These are phyloP conservation scores for Phthorimaea operculella DNA, from an alignment of 1,140 invertebrate species.

Conservation along the genomic window DNA sequence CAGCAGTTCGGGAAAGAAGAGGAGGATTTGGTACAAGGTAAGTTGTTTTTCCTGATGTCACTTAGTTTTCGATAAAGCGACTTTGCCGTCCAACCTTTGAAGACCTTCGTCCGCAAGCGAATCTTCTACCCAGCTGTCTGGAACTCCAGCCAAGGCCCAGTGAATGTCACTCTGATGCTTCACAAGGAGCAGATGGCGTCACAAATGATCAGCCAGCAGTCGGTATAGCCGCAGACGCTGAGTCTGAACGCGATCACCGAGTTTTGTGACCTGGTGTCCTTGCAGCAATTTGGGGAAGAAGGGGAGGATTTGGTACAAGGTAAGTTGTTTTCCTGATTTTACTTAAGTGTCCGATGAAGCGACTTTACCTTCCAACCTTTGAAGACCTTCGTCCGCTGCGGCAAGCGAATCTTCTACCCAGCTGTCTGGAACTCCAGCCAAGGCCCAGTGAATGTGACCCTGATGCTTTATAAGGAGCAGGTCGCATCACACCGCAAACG, in stretches of 20 bases:
- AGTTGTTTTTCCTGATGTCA: background rate
- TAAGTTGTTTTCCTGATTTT: constrained; percentile 24
- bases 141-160: constrained; percentile 67
- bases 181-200: constrained; percentile 73
- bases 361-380: constrained; percentile 73
- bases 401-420: constrained; percentile 76
- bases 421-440: constrained; percentile 73
- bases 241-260: constrained; percentile 79
- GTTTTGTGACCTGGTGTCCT: constrained; percentile 80
- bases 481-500: constrained; percentile 68
- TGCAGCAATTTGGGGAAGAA: constrained; percentile 70
- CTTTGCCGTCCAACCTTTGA: constrained; percentile 69
- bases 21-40: constrained; percentile 74
- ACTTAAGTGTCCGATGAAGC: constrained; percentile 71
- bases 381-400: constrained; percentile 69
- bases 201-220: constrained; percentile 65
- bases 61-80: constrained; percentile 75
- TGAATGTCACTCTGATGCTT: constrained; percentile 78
- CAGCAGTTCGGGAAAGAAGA: constrained; percentile 70
- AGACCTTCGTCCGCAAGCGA: constrained; percentile 69
- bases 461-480: constrained; percentile 77
- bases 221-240: constrained; percentile 67
- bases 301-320: constrained; percentile 73
- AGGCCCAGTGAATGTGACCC: constrained; percentile 73
- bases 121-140: constrained; percentile 79